Percentiles rank a stretch among this genome's conserved stretches.
Conservation (phyloP, 2,113 vertebrate genomes). For the Empidonax alnorum region DNA sequence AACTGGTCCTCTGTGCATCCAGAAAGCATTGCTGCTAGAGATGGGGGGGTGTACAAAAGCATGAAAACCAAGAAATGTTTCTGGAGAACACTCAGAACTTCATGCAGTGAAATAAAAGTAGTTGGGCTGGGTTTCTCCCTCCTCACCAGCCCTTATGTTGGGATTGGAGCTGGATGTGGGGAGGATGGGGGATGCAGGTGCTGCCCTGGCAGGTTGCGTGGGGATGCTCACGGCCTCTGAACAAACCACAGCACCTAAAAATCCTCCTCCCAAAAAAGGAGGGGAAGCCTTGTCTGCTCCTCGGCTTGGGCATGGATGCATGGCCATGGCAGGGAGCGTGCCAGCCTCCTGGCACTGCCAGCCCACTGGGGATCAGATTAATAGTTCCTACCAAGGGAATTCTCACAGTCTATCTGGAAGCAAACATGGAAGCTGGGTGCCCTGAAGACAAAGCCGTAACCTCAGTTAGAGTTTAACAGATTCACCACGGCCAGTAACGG, state of each 20-base stretch:
- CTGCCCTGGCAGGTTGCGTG: neutral
- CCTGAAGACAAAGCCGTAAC: neutral
- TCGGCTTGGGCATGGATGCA: accelerated
- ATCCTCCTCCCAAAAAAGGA: accelerated
- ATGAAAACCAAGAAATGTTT: neutral
- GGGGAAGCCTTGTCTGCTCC: neutral
- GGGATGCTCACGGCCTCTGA: neutral
- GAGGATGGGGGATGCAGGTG: neutral
- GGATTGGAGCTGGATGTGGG: accelerated
- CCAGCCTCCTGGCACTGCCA: neutral
- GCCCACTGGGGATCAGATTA: accelerated
- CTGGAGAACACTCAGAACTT: neutral
- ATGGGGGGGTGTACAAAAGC: neutral
- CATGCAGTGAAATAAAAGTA: accelerated
- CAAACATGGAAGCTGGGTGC: neutral
- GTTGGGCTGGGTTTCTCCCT: neutral
- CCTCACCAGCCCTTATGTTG: accelerated
- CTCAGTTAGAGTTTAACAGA: accelerated
- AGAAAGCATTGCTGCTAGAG: accelerated
- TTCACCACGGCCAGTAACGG: accelerated
- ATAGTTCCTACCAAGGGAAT: accelerated
- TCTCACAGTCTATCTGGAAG: neutral
- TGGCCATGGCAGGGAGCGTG: accelerated
- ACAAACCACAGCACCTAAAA: neutral
- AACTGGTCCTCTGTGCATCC: accelerated